Percentiles rank a stretch among this genome's conserved stretches.
phyloP scores from a whole-genome alignment of 2,113 vertebrate genomes.

The Gymnorhina tibicen region DNA sequence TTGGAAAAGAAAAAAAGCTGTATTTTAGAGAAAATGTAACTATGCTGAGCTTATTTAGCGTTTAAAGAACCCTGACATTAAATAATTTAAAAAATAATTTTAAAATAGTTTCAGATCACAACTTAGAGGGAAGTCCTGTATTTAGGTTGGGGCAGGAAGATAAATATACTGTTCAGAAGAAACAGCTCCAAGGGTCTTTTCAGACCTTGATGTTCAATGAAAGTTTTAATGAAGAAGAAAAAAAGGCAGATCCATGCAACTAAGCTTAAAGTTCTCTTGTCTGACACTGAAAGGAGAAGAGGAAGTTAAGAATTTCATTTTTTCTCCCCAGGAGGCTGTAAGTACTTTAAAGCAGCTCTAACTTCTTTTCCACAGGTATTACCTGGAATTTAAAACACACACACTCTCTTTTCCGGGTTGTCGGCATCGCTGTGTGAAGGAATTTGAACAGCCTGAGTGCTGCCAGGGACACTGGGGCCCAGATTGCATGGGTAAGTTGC shows the following conservation, averaged over 20 bases:
- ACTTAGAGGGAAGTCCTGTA: neutral
- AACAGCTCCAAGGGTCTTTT: neutral
- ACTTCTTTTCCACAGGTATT: slow-evolving; percentile 55
- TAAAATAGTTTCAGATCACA: neutral
- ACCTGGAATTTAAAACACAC: slow-evolving; percentile 25
- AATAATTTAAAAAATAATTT: neutral
- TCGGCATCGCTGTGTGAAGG: slow-evolving; percentile 65
- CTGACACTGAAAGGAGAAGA: neutral
- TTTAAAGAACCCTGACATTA: neutral
- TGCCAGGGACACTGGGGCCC: slow-evolving; percentile 77
- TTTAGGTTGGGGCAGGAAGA: neutral
- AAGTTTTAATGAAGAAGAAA: neutral
- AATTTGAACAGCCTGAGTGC: slow-evolving; percentile 66
- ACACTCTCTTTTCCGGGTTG: slow-evolving; percentile 65
- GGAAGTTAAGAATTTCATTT: neutral
- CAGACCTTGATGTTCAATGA: neutral
- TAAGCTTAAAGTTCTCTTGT: neutral
- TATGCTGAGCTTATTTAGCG: neutral
- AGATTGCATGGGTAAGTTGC: slow-evolving; percentile 75
- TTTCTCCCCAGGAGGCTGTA: neutral
- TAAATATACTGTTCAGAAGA: neutral
- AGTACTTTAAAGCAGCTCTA: neutral
- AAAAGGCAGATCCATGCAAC: neutral
- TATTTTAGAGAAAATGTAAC: neutral
- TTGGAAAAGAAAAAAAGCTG: accelerated